These are phyloP conservation scores for Chiridota heheva DNA, from an alignment of 35 echinoderm and acorn worm species.

Conservation along the genomic window DNA sequence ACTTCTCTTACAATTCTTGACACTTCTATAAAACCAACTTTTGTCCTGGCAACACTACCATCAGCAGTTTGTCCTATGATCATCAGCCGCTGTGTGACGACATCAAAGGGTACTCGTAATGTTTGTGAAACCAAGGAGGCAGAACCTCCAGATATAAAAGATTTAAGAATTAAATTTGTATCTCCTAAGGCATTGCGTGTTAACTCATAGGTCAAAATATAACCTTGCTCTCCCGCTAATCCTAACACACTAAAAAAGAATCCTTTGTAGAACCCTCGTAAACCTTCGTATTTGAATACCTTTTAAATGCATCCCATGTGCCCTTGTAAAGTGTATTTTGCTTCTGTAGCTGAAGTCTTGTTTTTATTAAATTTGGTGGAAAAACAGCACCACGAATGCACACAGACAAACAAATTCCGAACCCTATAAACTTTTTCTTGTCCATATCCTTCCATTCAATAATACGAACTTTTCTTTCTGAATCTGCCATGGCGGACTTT, in stretches of 20 bases:
- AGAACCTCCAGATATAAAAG: slow-evolving; percentile 81
- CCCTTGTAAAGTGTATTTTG: slow-evolving; percentile 72
- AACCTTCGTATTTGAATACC: slow-evolving; percentile 82
- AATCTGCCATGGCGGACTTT: too few relatives aligned
- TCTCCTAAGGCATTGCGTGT: slow-evolving; percentile 58
- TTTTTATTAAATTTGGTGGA: slow-evolving; percentile 84
- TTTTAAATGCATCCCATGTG: slow-evolving; percentile 98
- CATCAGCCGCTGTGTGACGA: slow-evolving; percentile 85
- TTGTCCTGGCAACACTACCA: slow-evolving; percentile 27
- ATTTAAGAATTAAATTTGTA: slow-evolving; percentile 53
- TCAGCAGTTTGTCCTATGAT: slow-evolving; percentile 70
- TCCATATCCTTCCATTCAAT: slow-evolving; percentile 98
- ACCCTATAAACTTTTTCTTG: slow-evolving; percentile 69
- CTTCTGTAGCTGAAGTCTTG: slow-evolving; percentile 83
- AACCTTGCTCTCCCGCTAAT: slow-evolving; percentile 79
- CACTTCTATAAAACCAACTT: slow-evolving; percentile 65
- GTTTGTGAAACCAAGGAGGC: slow-evolving; percentile 90
- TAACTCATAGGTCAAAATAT: slow-evolving; percentile 86
- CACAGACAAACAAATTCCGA: slow-evolving; percentile 63
- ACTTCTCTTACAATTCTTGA: slow-evolving; percentile 41
- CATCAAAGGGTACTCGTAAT: slow-evolving; percentile 84
- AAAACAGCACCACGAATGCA: slow-evolving; percentile 72
- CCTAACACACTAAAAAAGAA: slow-evolving; percentile 80
- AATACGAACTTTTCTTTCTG: slow-evolving; percentile 38
- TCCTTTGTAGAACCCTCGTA: slow-evolving; percentile 88